Base-by-base conservation (phyloP, 2,888 invertebrate species). In the Parnassius mnemosyne region DNA sequence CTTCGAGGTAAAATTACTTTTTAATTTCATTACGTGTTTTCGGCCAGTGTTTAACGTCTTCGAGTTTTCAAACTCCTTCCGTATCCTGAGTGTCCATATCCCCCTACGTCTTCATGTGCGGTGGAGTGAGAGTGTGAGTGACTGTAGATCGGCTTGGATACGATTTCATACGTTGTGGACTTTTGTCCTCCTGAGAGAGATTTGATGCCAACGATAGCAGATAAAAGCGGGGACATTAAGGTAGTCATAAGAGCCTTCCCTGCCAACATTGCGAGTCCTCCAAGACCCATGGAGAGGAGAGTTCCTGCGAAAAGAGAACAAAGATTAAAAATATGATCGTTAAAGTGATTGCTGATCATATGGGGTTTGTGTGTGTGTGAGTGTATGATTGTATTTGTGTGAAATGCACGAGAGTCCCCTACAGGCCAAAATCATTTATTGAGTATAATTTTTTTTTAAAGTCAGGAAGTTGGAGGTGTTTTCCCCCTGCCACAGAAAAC, bases 191-290 rank as follows among this genome's bases (percentile, higher is more conserved):
- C 92, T 1, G 95, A 92, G 20, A 96, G 81, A 0, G 95, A 93
- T 75, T 96, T 96, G 62, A 96, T 85, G 0, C 96, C 96, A 61
- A 96, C 93, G 66, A 96, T 94, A 0, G 94, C 95, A 0, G 96
- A 95, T 0, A 97, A 85, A 69, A 96, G 93, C 0, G 97, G 89
- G 0, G 97, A 96, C 93, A 96, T 95, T 61, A 97, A 79, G 1
- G 95, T 96, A 0, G 96, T 95, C 94, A 96, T 95, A 16, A 97
- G 79, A 0, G 97, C 97, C 80, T 97, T 97, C 10, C 96, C 96
- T 10, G 96, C 96, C 47, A 97, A 89, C 56, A 96, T 87, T 0
- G 96, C 96, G 3, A 97, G 84, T 0, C 94, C 96, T 11, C 95
- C 96, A 58, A 96, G 83, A 10, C 94, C 96, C 44, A 96, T 77